Percentiles rank a stretch among this genome's conserved stretches.
These are phyloP conservation scores for Oligia latruncula DNA, from an alignment of 2,888 invertebrate species.

Conservation along the genomic window DNA sequence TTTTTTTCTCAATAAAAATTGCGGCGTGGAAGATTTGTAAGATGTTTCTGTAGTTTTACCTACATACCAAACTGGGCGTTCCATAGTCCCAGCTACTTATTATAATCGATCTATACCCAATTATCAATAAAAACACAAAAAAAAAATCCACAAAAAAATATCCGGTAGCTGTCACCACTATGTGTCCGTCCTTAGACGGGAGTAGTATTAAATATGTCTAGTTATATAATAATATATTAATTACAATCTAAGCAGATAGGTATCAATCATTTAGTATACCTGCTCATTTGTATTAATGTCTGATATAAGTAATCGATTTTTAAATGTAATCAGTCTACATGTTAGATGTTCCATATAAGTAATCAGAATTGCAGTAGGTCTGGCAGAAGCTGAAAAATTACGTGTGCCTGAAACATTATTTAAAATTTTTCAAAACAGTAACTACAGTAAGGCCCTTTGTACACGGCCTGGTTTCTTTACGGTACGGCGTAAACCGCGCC, in stretches of 20 bases:
- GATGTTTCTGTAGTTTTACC: conserved; percentile 35
- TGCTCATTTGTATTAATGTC: conserved; percentile 42
- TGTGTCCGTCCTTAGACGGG: conserved; percentile 56
- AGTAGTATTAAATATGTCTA: conserved; percentile 51
- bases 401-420: neutral
- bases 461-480: neutral
- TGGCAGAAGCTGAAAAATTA: conserved; percentile 28
- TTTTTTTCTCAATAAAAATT: conserved; percentile 28
- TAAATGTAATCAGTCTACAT: conserved; percentile 32
- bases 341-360: conserved; percentile 42
- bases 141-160: conserved; percentile 35
- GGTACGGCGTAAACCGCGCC: neutral
- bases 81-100: conserved; percentile 1
- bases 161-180: conserved; percentile 36
- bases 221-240: conserved; percentile 27
- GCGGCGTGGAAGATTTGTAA: conserved; percentile 41
- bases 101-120: conserved; percentile 39
- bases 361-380: neutral
- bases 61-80: conserved; percentile 16
- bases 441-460: neutral
- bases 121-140: conserved; percentile 26
- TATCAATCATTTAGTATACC: conserved; percentile 49
- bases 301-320: conserved; percentile 33
- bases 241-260: conserved; percentile 39
- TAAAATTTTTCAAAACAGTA: neutral